Base-by-base conservation (phyloP, 2,113 vertebrate species). In the Cottus gobio region DNA sequence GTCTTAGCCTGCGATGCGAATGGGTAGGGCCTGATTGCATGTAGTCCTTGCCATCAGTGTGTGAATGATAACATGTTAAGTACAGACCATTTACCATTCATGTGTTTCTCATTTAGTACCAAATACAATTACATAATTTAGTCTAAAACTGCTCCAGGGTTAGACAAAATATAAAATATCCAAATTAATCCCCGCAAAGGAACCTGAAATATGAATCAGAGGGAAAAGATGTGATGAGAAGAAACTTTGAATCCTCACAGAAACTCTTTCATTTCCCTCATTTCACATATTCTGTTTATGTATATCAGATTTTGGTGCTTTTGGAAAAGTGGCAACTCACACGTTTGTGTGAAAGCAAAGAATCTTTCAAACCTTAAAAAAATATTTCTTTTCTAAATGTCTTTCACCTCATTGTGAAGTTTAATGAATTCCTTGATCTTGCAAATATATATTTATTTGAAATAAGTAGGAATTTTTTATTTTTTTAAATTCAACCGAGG, bases 331-430 rank as follows among this genome's bases (percentile, higher is more conserved):
- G 36, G 11, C 37, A 31, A 71, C 7, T 42, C 37, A n/a, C 22
- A 73, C 9, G n/a, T 62, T 15, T 72, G 28, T 61, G 42, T 61
- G 71, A 61, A 48, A 61, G 56, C 71, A 63, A 63, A 62, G 30
- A 18, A 34, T 62, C 20, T 74, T 62, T 3, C 2, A 37, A 73
- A 34, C 22, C 28, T 34, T 34, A 16, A 48, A 24, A 73, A 50
- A 36, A 2, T 1, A 8, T 31, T 30, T 31, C 31, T 36, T 39
- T 37, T 71, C 37, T 16, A 28, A 50, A 50, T 52, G 61, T 75
- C 61, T 56, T 20, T 37, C 44, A 64, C 31, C 15, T 65, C 24
- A 66, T 34, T 66, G 28, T 76, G 62, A 76, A 39, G 18, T 75
- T 54, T 42, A 65, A 42, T 56, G 24, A 30, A 2, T 75, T 65